Evolutionary conservation across 2,888 invertebrate genomes (phyloP), one percentile per base, ranked within the genome.

Genomic region (Tenodera sinensis): DNA sequence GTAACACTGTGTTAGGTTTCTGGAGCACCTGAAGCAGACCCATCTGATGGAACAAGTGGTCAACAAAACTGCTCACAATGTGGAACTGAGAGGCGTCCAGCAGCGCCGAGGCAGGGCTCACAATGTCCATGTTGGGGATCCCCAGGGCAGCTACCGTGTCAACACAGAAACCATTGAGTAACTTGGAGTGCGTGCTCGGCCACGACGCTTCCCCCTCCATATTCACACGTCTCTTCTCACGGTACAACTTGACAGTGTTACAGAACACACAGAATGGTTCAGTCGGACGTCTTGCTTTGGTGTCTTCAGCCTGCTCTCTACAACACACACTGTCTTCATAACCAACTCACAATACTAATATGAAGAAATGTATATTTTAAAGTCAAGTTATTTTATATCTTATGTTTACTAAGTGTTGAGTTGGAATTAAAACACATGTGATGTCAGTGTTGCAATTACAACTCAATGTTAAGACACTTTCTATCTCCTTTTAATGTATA

Each of bases 41-140:
- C 93, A 93, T 93, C 90, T 93, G 93, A 89, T 93, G 92, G 90
- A 93, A 93, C n/a, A 93, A 90, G 90, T 93, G 93, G 91, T 92
- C 92, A 12, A 93, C 92, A 89, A 93, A 93, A 42, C 92, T 92
- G 90, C 93, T 93, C 20, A 93, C 91, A 84, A 93, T 92, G 15
- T 92, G 91, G 90, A 93, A 93, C 27, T 92, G 92, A 83, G 92
- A 92, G 83, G 93, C 93, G 83, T 92, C 92, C 28, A 93, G 92
- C 25, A 93, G 91, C 71, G 93, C 93, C 90, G 93, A 92, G 4
- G 93, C 93, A 6, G 93, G 93, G 91, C 93, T 93, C 20, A 93
- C 92, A 6, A 93, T 91, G 90, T 93, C 93, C 34, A 93, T 93
- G 89, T 93, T 93, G 12, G 93, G 93, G 88, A 93, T 93, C n/a